Percentiles rank a stretch among this genome's conserved stretches.
Evolutionary conservation across 2,113 vertebrate species (phyloP).

Genomic region (Canis aureus): DNA sequence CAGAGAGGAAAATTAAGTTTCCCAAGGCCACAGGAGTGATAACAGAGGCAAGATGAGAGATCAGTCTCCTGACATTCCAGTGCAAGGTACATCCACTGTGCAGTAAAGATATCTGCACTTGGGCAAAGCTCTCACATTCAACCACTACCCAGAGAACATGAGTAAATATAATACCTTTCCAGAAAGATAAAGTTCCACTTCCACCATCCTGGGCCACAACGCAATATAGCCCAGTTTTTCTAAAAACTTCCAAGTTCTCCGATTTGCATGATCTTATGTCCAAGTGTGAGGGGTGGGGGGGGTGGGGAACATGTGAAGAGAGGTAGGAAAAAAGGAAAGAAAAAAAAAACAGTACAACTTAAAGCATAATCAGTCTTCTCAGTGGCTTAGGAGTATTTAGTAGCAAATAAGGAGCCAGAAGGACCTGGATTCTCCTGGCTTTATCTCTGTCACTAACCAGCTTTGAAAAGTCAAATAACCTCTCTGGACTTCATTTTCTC

Average conservation of each 20-base stretch:
- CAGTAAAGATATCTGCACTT: background rate
- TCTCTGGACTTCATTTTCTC: background rate
- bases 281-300: rapidly evolving
- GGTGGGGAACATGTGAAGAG: background rate
- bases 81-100: background rate
- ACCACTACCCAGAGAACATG: background rate
- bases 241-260: conserved; percentile 20
- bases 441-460: background rate
- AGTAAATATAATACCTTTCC: background rate
- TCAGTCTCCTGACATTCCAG: background rate
- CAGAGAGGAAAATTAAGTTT: background rate
- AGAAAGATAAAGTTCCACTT: background rate
- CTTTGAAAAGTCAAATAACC: conserved; percentile 13
- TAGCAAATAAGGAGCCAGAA: background rate
- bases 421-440: background rate
- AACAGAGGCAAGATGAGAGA: background rate
- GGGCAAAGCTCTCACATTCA: background rate
- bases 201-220: background rate
- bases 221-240: background rate
- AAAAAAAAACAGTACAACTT: background rate
- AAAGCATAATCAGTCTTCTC: background rate
- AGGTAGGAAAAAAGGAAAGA: background rate
- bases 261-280: background rate
- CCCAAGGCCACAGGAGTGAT: background rate
- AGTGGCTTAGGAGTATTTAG: background rate